Evolutionary conservation across 2,797 vertebrate species (phyloP), one percentile per base, ranked within the genome.

Genomic region (Sebastolobus alascanus): DNA sequence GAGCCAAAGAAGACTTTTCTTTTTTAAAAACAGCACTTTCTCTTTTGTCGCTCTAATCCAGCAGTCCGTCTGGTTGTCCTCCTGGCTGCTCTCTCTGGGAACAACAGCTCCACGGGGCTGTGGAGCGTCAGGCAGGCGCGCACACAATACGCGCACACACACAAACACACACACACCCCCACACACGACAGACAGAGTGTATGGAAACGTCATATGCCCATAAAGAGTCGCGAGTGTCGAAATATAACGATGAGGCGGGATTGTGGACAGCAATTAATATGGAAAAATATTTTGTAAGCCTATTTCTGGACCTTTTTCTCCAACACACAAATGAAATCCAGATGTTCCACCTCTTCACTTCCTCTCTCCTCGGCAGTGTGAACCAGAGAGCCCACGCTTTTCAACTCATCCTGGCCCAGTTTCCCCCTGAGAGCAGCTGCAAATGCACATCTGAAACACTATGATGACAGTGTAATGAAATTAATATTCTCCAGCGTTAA

Each of bases 311-410:
- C 31, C 5, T 18, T 52, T 59, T 85, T 63, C 81, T 84, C 69
- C 50, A 68, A 68, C 79, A 33, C 85, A 71, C 79, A 95, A 95
- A 96, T 95, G 83, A 94, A 90, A 84, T 94, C 94, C 95, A 96
- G 95, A 96, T 96, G 95, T 93, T 94, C 93, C 89, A 90, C 93
- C 90, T 91, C 88, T 86, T 88, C 83, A 94, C 93, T 95, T 95
- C 93, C 94, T 93, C 85, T 80, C 72, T 56, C 16, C 66, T 25
- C 38, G 77, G 77, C 77, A 90, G 85, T 68, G 68, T 72, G 82
- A 81, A 66, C 31, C 66, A 75, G 35, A 75, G 35, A 84, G 81
- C 66, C 83, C 75, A 38, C 69, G 52, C 85, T 80, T 77, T 72
- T 80, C 68, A 84, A 22, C 65, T 68, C 73, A 81, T 72, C 59